Conservation (phyloP, 2,113 vertebrate species). For the Xyrauchen texanus region DNA sequence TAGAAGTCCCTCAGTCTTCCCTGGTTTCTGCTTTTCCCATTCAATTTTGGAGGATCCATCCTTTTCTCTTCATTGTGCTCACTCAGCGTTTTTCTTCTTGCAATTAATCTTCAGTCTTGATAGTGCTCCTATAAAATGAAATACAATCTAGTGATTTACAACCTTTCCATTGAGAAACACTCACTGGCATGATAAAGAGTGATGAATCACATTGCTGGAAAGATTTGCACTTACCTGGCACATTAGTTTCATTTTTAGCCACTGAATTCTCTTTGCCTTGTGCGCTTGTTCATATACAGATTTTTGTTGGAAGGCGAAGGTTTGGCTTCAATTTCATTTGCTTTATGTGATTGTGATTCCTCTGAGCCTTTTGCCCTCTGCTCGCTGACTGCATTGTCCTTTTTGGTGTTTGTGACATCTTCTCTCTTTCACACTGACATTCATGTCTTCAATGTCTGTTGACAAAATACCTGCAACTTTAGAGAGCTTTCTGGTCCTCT, state of each 20-base stretch:
- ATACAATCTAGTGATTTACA: constrained; percentile 36
- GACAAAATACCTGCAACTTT: constrained; percentile 58
- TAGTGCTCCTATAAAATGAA: constrained; percentile 22
- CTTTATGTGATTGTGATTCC: constrained; percentile 26
- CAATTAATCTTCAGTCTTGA: constrained; percentile 63
- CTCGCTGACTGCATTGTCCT: constrained; percentile 53
- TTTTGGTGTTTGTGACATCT: constrained; percentile 59
- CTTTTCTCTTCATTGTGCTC: constrained; percentile 62
- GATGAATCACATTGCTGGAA: background rate
- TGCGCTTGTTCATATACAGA: constrained; percentile 27
- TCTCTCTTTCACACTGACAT: constrained; percentile 50
- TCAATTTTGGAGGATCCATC: constrained; percentile 54
- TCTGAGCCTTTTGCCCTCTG: constrained; percentile 42
- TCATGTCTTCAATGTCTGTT: constrained; percentile 68
- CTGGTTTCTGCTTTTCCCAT: constrained; percentile 66
- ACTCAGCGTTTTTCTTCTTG: constrained; percentile 65
- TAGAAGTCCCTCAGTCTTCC: constrained; percentile 73
- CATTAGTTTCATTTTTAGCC: constrained; percentile 29
- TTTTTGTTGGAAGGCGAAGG: constrained; percentile 29
- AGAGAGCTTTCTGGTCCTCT: constrained; percentile 54
- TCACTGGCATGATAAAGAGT: no score
- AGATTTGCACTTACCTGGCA: constrained; percentile 55
- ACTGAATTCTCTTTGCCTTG: constrained; percentile 25
- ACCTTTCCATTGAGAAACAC: background rate
- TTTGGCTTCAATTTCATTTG: constrained; percentile 43